These are phyloP conservation scores for Kradibia gibbosae DNA, from an alignment of 1,140 invertebrate genomes.

Conservation along the genomic window DNA sequence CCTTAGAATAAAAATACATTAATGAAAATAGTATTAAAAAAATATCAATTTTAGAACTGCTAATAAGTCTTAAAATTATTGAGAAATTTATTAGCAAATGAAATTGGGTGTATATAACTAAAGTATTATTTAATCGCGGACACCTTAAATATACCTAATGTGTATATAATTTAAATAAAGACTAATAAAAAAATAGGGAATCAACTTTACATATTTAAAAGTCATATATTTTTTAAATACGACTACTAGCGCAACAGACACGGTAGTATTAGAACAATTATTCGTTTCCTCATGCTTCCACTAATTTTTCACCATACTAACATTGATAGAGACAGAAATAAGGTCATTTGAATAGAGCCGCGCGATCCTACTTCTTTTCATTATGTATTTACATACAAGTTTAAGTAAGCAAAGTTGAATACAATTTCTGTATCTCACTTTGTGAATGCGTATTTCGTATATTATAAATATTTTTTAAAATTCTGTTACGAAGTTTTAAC, in stretches of 20 bases:
- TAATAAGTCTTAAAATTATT: no score
- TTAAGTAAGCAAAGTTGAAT: not conserved
- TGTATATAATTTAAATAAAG: no score
- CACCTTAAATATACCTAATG: no score
- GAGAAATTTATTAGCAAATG: no score
- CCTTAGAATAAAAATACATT: no score
- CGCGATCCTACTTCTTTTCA: not conserved
- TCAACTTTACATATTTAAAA: no score
- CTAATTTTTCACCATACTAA: not conserved
- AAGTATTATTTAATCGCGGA: no score
- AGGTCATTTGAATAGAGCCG: conserved; percentile 44
- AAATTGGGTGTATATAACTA: no score
- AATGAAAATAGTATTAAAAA: no score
- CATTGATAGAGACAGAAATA: conserved; percentile 37
- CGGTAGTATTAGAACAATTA: not conserved
- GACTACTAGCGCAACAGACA: not conserved
- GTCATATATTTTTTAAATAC: no score
- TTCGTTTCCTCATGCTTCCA: conserved; percentile 29
- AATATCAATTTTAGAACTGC: no score
- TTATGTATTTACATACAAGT: not conserved
- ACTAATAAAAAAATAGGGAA: no score
- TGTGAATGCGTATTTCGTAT: not conserved
- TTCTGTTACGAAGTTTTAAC: not conserved
- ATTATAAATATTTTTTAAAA: not conserved
- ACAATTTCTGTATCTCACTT: not conserved